Evolutionary conservation across 64 coral and sea anemone species (phyloP), one percentile per base, ranked within the genome.

Genomic region (Dendronephthya gigantea): DNA sequence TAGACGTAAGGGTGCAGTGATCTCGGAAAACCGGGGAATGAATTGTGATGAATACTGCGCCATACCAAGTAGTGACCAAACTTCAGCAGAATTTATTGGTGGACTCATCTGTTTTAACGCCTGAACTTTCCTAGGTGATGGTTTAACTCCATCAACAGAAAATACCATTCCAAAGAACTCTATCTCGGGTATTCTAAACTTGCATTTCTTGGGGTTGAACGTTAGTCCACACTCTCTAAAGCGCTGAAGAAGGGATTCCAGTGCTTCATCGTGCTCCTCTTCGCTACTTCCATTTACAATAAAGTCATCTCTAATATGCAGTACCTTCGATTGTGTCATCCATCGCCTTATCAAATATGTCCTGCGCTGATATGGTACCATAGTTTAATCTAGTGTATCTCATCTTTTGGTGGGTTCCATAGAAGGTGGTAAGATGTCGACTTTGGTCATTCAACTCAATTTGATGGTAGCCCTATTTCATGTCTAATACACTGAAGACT

Each of bases 381-480:
- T 84, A 91, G 9, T 83, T 83, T 34, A 91, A 48, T 48, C 59
- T 82, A 68, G 79, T 91, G 52, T 83, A 87, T 66, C 90, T 85
- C 83, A 88, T 92, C 36, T 35, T 84, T 17, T 25, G 56, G n/a
- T 52, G 35, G n/a, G 90, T 87, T 82, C 86, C 83, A 65, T 88
- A 79, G 68, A 85, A 85, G 11, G 90, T 88, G 23, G 90, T 74
- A 14, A 88, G 82, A 43, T 84, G 51, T 45, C 90, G 65, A 48
- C 86, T 85, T 4, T n/a, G 9, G 35, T 76, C 68, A 31, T 88
- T 30, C 27, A 92, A 40, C 83, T 88, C 50, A 33, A 88, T 49
- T 22, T 92, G 90, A 23, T 92, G 66, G 30, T 88, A 92, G 13
- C 90, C 69, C 47, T 88, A 82, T 3, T 85, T 92, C 86, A 92